A percentile compares a stretch with the other conserved stretches of the same genome.
phyloP scores from a whole-genome alignment of 1,140 invertebrate species.

The Capitella teleta region DNA sequence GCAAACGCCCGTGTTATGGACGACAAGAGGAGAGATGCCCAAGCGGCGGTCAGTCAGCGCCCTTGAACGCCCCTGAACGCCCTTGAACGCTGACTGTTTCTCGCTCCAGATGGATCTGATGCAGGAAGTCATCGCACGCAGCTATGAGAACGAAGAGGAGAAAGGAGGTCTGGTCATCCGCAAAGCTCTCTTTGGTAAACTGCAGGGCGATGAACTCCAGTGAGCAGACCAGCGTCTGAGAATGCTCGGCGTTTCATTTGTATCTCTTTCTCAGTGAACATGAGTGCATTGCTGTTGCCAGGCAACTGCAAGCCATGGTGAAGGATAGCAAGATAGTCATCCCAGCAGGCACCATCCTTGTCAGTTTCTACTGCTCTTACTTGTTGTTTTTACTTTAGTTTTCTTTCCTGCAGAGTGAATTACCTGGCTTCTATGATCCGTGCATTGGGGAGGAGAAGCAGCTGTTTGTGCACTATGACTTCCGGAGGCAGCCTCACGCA shows the following conservation, averaged over 20 bases:
- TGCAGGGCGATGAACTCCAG: slow-evolving; percentile 14
- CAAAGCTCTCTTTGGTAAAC: slow-evolving; percentile 60
- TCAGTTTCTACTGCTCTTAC: no score
- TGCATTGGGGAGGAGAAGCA: slow-evolving; percentile 85
- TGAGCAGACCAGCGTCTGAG: no score
- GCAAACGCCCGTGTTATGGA: slow-evolving; percentile 51
- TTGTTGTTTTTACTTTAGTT: slow-evolving; percentile 8
- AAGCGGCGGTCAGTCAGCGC: slow-evolving; percentile 50
- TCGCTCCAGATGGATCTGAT: slow-evolving; percentile 61
- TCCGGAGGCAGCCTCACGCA: slow-evolving; percentile 61
- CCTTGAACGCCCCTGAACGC: neutral
- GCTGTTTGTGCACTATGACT: slow-evolving; percentile 75
- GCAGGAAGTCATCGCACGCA: slow-evolving; percentile 49
- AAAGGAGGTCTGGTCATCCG: slow-evolving; percentile 71
- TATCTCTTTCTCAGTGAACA: slow-evolving; percentile 17
- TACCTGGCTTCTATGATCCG: slow-evolving; percentile 94
- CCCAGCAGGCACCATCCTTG: slow-evolving; percentile 44
- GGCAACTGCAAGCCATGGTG: slow-evolving; percentile 85
- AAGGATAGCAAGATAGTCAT: slow-evolving; percentile 66
- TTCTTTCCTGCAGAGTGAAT: slow-evolving; percentile 60
- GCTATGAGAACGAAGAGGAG: slow-evolving; percentile 50
- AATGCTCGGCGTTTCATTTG: no score
- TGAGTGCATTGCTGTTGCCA: slow-evolving; percentile 69
- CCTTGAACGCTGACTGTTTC: neutral
- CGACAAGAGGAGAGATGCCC: slow-evolving; percentile 69